Base-by-base conservation (phyloP, 2,113 vertebrate species). In the Cyphotilapia sp. region DNA sequence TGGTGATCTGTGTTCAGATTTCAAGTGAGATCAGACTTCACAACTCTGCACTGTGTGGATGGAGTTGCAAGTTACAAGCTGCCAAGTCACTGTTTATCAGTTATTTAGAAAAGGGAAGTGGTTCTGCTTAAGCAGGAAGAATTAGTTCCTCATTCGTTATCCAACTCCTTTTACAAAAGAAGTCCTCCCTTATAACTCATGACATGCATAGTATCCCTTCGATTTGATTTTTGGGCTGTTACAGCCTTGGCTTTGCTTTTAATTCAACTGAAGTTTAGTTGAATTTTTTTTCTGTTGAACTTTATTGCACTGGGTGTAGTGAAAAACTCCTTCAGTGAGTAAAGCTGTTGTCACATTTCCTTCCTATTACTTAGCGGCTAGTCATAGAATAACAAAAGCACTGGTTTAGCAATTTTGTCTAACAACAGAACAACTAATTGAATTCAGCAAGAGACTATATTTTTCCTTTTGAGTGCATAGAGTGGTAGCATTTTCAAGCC, bases 131-230 rank as follows among this genome's bases (percentile, higher is more conserved):
- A 38, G 59, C 11, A 3, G 19, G 40, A 3, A 22, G 8, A 22
- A 12, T 83, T 7, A 11, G 9, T 92, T 93, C 90, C 74, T 87
- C 86, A 83, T 90, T 93, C 6, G 5, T 85, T 42, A 17, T 27
- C 9, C 22, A 57, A 29, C 33, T 24, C 54, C n/a, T 19, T 6
- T 47, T 8, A 19, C 16, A 14, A 61, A 54, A 71, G 7, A 8
- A 2, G n/a, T 49, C 63, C 31, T 12, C 9, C 9, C 4, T 16
- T 16, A 13, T 16, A n/a, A 33, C 31, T 24, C 22, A 6, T 47
- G 35, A 6, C 66, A 33, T 74, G 10, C 22, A 16, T 42, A 17
- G 66, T 22, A 74, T 42, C 35, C 19, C 35, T 71, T 74, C 8
- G 5, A 8, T 74, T 74, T 45, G 5, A 24, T 45, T 27, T 74